These are phyloP conservation scores for Lemur catta DNA, from an alignment of 2,797 vertebrate genomes.

Conservation along the genomic window DNA sequence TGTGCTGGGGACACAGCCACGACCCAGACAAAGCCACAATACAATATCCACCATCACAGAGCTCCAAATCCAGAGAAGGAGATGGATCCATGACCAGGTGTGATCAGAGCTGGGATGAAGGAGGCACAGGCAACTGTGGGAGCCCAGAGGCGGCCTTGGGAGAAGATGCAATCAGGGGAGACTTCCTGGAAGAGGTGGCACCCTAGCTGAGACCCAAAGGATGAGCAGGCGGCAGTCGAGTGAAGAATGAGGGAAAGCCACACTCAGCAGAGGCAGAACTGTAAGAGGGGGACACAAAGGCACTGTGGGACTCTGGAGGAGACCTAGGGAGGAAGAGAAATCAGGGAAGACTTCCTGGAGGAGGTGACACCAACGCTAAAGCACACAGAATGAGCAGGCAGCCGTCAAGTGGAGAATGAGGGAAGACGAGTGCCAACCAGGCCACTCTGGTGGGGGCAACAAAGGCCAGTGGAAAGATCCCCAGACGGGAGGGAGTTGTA, in stretches of 20 bases:
- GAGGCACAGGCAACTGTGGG: not conserved
- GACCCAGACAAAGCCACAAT: not conserved
- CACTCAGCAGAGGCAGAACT: not conserved
- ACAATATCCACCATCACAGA: not conserved
- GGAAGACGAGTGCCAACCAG: not conserved
- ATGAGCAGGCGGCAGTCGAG: too few species aligned
- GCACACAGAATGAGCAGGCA: not conserved
- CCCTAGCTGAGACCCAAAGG: not conserved
- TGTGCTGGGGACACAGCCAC: not conserved
- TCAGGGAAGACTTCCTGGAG: not conserved
- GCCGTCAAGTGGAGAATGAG: not conserved
- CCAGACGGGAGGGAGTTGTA: not conserved
- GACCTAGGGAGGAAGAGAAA: not conserved
- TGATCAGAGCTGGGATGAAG: fast-evolving
- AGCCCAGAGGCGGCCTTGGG: not conserved
- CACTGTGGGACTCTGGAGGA: not conserved
- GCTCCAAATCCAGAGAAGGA: not conserved
- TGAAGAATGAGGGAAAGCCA: not conserved
- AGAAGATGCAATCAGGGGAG: not conserved
- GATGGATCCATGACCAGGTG: too few species aligned
- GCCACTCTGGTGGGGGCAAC: not conserved
- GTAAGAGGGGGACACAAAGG: too few species aligned
- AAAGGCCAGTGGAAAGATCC: not conserved
- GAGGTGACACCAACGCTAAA: not conserved
- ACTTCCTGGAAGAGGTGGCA: not conserved